These are phyloP conservation scores for Elysia crispata DNA, from an alignment of 2,888 invertebrate species.

Conservation along the genomic window DNA sequence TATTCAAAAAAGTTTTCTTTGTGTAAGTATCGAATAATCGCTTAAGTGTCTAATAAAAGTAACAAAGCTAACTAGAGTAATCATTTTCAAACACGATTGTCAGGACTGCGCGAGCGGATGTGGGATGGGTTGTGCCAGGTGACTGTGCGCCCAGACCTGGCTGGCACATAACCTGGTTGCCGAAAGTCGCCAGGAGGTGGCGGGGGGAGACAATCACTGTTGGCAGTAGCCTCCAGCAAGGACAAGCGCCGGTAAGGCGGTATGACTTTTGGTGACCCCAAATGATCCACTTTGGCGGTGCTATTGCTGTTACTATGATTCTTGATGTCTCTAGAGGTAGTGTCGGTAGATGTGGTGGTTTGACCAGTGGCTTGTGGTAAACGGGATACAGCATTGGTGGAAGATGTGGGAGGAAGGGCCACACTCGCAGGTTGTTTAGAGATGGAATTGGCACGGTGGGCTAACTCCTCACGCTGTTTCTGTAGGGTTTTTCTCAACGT, in stretches of 20 bases:
- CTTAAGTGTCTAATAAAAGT: too few relatives aligned
- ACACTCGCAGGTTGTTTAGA: slow-evolving; percentile 23
- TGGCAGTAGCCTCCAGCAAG: slow-evolving; percentile 60
- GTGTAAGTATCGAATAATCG: too few relatives aligned
- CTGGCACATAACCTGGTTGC: slow-evolving; percentile 50
- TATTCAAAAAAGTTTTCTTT: too few relatives aligned
- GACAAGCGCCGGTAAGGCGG: slow-evolving; percentile 56
- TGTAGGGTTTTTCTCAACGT: slow-evolving; percentile 86
- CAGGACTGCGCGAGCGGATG: slow-evolving; percentile 48
- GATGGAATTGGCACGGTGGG: slow-evolving; percentile 50
- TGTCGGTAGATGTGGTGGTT: slow-evolving; percentile 39
- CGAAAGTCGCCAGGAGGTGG: slow-evolving; percentile 52
- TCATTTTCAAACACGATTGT: slow-evolving; percentile 40
- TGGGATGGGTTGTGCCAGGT: slow-evolving; percentile 62
- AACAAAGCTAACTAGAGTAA: too few relatives aligned
- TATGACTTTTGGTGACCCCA: slow-evolving; percentile 41
- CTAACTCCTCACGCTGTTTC: slow-evolving; percentile 64
- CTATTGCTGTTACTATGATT: slow-evolving; percentile 41
- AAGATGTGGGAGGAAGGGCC: slow-evolving; percentile 1
- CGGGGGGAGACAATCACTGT: slow-evolving; percentile 55
- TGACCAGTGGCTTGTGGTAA: not conserved
- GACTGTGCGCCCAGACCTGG: slow-evolving; percentile 53
- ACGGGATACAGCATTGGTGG: not conserved
- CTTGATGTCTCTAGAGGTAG: not conserved
- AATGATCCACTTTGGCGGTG: slow-evolving; percentile 39